Conservation (phyloP, 2,888 invertebrate genomes). For the Callyntrura sp. region DNA sequence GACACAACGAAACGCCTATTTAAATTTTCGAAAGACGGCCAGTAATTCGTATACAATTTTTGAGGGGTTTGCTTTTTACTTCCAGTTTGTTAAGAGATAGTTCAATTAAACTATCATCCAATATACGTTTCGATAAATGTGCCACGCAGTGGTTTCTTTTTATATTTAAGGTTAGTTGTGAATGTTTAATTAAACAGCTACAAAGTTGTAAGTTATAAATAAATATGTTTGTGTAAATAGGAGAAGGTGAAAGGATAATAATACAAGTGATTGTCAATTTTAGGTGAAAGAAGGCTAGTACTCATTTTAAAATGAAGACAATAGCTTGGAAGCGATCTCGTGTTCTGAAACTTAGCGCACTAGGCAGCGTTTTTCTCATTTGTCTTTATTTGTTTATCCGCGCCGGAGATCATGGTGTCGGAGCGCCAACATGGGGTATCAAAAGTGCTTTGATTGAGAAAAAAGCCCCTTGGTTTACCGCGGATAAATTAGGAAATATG, state of each 20-base stretch:
- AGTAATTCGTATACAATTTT: not conserved
- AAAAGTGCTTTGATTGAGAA: constrained; percentile 63
- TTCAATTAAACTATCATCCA: too few species aligned
- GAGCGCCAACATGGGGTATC: constrained; percentile 79
- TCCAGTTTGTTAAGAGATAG: too few species aligned
- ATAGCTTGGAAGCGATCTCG: constrained; percentile 82
- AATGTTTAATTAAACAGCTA: too few species aligned
- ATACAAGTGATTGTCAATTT: not conserved
- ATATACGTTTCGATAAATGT: not conserved
- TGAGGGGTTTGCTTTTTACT: too few species aligned
- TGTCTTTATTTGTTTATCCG: constrained; percentile 75
- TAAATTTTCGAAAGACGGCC: not conserved
- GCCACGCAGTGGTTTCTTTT: not conserved
- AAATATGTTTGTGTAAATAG: not conserved
- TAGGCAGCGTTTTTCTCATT: constrained; percentile 75
- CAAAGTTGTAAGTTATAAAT: not conserved
- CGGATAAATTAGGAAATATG: constrained; percentile 87
- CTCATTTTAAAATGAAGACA: constrained; percentile 82
- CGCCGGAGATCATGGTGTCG: constrained; percentile 66
- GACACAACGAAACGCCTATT: not conserved
- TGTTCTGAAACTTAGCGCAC: constrained; percentile 79
- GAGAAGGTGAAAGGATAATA: not conserved
- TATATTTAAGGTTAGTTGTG: not conserved
- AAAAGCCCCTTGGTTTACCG: constrained; percentile 79
- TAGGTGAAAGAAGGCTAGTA: too few species aligned